Evolutionary conservation across 2,888 invertebrate species (phyloP).

Genomic region (Erannis defoliaria): DNA sequence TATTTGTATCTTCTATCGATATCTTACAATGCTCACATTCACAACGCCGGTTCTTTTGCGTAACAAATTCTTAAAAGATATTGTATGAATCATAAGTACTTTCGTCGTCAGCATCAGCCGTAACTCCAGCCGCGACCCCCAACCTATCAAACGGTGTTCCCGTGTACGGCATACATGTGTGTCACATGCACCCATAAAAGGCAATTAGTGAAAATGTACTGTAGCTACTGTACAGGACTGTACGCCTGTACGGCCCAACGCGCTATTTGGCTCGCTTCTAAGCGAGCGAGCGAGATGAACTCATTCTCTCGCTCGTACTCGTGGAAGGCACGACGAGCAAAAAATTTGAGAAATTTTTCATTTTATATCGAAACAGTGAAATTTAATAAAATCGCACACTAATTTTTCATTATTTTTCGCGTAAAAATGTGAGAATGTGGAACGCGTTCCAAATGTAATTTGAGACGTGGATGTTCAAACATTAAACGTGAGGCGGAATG

Average conservation of each 20-base stretch:
- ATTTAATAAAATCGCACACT: constrained; percentile 27
- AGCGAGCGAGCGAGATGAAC: constrained; percentile 39
- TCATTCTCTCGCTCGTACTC: constrained; percentile 24
- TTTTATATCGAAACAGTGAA: constrained; percentile 40
- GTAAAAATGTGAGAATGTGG: constrained; percentile 14
- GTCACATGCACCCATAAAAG: constrained; percentile 64
- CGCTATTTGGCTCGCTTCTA: constrained; percentile 62
- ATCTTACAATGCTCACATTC: not conserved
- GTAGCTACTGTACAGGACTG: constrained; percentile 73
- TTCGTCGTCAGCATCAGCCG: constrained; percentile 2
- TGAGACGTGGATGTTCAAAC: constrained; percentile 6
- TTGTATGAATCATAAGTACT: not conserved
- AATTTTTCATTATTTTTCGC: constrained; percentile 16
- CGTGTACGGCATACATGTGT: constrained; percentile 50
- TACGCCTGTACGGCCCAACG: constrained; percentile 62
- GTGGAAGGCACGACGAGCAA: constrained; percentile 11
- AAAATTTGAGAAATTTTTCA: constrained; percentile 60
- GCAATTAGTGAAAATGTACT: constrained; percentile 75
- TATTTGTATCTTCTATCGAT: not conserved
- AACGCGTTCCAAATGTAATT: constrained; percentile 7
- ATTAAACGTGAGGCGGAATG: constrained; percentile 1
- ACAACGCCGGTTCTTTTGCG: not conserved
- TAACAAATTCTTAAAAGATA: constrained; percentile 6
- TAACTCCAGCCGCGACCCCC: constrained; percentile 9
- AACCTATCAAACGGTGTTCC: constrained; percentile 49